A percentile compares a stretch with the other conserved stretches of the same genome.
phyloP scores from a whole-genome alignment of 2,888 invertebrate species.

The Nysson spinosus region DNA sequence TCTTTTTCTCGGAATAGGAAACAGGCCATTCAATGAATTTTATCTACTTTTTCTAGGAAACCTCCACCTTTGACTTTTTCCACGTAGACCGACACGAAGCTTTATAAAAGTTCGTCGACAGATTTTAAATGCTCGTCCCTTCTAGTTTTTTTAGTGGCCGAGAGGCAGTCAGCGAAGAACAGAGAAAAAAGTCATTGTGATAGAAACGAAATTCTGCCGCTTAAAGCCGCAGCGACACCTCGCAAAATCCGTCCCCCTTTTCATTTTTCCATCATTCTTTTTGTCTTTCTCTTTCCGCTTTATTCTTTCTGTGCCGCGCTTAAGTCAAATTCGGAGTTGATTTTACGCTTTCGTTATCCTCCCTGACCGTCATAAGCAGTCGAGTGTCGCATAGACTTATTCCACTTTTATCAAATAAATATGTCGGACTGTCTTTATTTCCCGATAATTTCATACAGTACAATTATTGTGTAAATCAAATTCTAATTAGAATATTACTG shows the following conservation, averaged over 20 bases:
- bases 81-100: neutral
- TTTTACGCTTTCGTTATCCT: constrained; percentile 9
- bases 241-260: constrained; percentile 38
- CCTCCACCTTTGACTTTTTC: neutral
- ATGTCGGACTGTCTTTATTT: no score
- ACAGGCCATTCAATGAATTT: no score
- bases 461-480: no score
- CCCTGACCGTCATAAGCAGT: neutral
- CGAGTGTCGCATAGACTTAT: no score
- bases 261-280: constrained; percentile 21
- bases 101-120: neutral
- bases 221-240: constrained; percentile 29
- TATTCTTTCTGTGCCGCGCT: neutral
- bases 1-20: neutral
- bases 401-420: no score
- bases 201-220: constrained; percentile 27
- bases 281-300: constrained; percentile 1
- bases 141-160: constrained; percentile 26
- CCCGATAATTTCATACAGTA: no score
- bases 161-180: constrained; percentile 27
- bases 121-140: constrained; percentile 27
- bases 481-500: no score
- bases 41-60: neutral
- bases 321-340: constrained; percentile 12
- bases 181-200: constrained; percentile 23